phyloP scores from a whole-genome alignment of 2,113 vertebrate species.

The Nyctibius bracteatus region DNA sequence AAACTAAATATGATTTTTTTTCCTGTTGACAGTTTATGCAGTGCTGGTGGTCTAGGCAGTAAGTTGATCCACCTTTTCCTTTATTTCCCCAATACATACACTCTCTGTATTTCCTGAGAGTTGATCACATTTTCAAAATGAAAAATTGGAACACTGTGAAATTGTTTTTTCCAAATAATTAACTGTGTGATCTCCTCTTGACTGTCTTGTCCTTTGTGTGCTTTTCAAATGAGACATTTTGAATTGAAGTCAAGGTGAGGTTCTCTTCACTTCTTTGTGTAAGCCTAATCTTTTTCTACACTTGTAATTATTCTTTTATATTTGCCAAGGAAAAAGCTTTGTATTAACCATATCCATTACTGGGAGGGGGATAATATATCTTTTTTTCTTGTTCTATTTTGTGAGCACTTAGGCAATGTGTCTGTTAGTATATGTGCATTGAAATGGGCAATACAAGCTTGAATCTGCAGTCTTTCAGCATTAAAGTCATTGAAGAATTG shows the following conservation, averaged over 20 bases:
- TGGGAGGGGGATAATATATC: not conserved
- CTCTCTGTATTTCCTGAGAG: not conserved
- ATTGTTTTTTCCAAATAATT: not conserved
- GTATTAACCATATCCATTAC: not conserved
- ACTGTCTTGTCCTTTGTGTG: not conserved
- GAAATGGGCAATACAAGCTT: not conserved
- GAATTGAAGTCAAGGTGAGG: not conserved
- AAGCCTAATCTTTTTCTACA: not conserved
- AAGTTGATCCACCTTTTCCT: not conserved
- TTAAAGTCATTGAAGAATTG: not conserved
- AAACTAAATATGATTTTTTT: not conserved
- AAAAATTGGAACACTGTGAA: not conserved
- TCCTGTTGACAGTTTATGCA: not conserved
- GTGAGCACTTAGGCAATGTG: not conserved
- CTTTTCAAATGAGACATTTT: not conserved
- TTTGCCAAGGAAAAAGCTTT: not conserved
- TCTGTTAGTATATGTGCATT: not conserved
- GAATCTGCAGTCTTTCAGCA: not conserved
- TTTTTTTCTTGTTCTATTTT: not conserved
- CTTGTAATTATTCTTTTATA: not conserved
- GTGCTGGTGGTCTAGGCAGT: not conserved
- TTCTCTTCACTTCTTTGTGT: not conserved
- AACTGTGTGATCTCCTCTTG: not conserved
- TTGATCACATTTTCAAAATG: not conserved
- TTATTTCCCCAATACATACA: not conserved